Evolutionary conservation across 2,797 vertebrate genomes (phyloP).

Genomic region (Tokudaia muenninki): DNA sequence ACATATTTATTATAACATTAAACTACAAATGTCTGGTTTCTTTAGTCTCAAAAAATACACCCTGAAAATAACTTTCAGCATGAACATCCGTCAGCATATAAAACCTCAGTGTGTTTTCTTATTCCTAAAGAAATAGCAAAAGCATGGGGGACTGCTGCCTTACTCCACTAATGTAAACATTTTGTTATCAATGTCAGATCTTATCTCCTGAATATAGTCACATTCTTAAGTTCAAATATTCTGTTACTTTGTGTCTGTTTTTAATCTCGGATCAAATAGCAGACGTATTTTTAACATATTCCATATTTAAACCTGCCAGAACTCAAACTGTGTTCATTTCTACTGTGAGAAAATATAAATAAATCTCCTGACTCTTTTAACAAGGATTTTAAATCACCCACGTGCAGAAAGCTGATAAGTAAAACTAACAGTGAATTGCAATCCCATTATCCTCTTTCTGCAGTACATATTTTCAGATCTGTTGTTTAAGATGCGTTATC

Average conservation of each 20-base stretch:
- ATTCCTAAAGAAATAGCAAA: not conserved
- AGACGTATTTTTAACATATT: slow-evolving; percentile 47
- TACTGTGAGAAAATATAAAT: slow-evolving; percentile 60
- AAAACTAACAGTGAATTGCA: slow-evolving; percentile 28
- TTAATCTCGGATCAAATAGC: not conserved
- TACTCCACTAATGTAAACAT: not conserved
- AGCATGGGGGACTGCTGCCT: not conserved
- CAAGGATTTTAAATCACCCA: slow-evolving; percentile 65
- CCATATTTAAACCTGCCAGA: slow-evolving; percentile 42
- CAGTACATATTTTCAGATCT: slow-evolving; percentile 25
- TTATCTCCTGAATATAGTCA: slow-evolving; percentile 55
- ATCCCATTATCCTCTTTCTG: slow-evolving; percentile 44
- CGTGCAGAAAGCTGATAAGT: slow-evolving; percentile 69
- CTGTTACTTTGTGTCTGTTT: not conserved
- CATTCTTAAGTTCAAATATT: slow-evolving; percentile 11
- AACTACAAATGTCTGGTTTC: not conserved
- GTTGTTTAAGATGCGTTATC: slow-evolving; percentile 55
- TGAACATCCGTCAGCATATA: not conserved
- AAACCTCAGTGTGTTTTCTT: not conserved
- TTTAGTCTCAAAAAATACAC: not conserved
- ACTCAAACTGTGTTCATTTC: slow-evolving; percentile 51
- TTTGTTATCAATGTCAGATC: slow-evolving; percentile 29
- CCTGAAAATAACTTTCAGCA: not conserved
- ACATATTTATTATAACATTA: not conserved
- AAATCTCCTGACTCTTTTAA: slow-evolving; percentile 52